Percentiles rank a stretch among this genome's conserved stretches.
These are phyloP conservation scores for Nycticryphes semicollaris DNA, from an alignment of 2,113 vertebrate genomes.

Conservation along the genomic window DNA sequence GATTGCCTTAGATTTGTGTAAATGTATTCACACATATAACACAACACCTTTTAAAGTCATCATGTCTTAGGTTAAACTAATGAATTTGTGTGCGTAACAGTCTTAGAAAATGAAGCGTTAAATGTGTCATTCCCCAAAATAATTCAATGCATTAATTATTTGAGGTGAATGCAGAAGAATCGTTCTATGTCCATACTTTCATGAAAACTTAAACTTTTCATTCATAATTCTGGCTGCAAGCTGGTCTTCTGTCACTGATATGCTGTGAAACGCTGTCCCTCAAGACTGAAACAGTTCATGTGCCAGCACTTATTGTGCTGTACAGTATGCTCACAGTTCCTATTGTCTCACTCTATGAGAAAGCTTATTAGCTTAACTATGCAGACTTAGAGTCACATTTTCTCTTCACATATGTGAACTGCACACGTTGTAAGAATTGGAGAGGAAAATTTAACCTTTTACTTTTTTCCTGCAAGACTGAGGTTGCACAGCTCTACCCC, in stretches of 20 bases:
- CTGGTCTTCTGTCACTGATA: conserved; percentile 56
- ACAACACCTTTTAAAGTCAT: not conserved
- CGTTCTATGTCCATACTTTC: not conserved
- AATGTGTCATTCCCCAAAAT: not conserved
- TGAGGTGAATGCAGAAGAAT: not conserved
- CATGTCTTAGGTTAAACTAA: not conserved
- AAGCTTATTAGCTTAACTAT: conserved; percentile 52
- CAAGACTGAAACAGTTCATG: conserved; percentile 49
- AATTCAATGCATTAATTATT: not conserved
- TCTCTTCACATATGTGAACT: conserved; percentile 16
- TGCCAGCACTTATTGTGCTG: conserved; percentile 61
- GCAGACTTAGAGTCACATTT: conserved; percentile 20
- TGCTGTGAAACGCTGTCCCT: conserved; percentile 45
- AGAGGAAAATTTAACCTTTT: conserved; percentile 13
- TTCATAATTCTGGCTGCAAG: conserved; percentile 53
- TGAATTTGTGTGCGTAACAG: not conserved
- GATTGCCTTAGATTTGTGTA: not conserved
- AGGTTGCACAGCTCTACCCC: not conserved
- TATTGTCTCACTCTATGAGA: conserved; percentile 58
- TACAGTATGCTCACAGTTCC: conserved; percentile 46
- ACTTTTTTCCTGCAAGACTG: not conserved
- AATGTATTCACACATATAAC: not conserved
- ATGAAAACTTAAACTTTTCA: conserved; percentile 21
- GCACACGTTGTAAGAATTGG: not conserved
- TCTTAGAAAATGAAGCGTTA: not conserved